Evolutionary conservation across 2,113 vertebrate species (phyloP).

Genomic region (Halichoeres trimaculatus): DNA sequence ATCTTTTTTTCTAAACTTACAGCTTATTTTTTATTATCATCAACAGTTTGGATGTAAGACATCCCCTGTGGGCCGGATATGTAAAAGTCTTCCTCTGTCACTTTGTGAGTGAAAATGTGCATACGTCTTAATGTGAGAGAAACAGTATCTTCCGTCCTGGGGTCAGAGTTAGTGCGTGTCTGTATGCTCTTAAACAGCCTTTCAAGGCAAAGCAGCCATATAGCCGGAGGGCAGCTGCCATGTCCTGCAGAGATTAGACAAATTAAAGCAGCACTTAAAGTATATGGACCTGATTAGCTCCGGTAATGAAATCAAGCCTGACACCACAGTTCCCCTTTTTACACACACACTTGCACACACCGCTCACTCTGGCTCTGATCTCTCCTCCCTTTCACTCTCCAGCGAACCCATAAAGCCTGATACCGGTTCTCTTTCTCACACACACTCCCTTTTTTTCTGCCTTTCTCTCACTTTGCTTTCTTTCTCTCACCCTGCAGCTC

Average conservation of each 20-base stretch:
- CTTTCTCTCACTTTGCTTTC: constrained; percentile 19
- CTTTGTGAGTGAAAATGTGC: constrained; percentile 13
- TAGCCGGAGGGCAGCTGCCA: constrained; percentile 48
- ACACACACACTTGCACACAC: constrained; percentile 29
- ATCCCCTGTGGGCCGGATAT: not conserved
- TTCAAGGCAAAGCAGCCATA: constrained; percentile 53
- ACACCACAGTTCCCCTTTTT: constrained; percentile 57
- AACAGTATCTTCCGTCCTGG: constrained; percentile 7
- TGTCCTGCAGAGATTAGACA: constrained; percentile 73
- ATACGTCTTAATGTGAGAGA: constrained; percentile 12
- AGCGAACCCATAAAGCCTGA: constrained; percentile 48
- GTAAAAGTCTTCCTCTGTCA: not conserved
- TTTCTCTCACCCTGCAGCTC: constrained; percentile 44
- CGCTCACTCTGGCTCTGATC: constrained; percentile 51
- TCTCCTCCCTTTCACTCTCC: constrained; percentile 40
- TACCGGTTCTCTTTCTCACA: constrained; percentile 26
- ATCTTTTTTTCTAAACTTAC: no score
- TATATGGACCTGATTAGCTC: constrained; percentile 77
- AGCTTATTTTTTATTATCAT: no score
- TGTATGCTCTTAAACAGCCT: constrained; percentile 31
- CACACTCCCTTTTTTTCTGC: constrained; percentile 6
- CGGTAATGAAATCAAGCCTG: constrained; percentile 73
- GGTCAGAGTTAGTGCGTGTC: constrained; percentile 16
- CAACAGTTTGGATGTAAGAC: not conserved
- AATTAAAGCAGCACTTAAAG: constrained; percentile 78